Base-by-base conservation (phyloP, 2,888 invertebrate genomes). In the Drosophila infuscata region DNA sequence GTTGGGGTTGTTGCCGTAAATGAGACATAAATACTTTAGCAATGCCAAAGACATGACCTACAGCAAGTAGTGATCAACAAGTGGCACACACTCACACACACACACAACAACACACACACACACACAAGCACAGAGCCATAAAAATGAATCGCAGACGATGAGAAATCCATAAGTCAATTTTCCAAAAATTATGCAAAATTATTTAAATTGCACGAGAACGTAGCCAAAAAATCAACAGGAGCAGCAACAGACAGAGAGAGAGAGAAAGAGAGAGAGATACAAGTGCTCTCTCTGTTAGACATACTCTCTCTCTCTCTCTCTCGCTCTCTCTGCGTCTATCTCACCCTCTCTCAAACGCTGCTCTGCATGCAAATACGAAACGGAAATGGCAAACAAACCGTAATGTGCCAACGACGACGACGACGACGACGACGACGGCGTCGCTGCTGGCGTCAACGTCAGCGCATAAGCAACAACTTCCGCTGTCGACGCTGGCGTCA, bases 151-250 rank as follows among this genome's bases (percentile, higher is more conserved):
- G 82, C 85, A 89, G 77, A 76, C 86, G 81, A 68, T 74, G 89
- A 81, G 83, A 79, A 90, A 87, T 90, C 83, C 91, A 90, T 91
- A 91, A 92, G 91, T 91, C 89, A 87, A 90, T 88, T 90, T 88
- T 84, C 83, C 84, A 82, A 83, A 91, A 91, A 92, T 92, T 91
- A 91, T 92, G 92, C 91, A 91, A 91, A 91, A 91, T 92, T 92
- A 91, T 92, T 91, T 91, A 92, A 91, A 91, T 91, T 89, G 90
- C 80, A 87, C 76, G 81, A 81, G 85, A 74, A 76, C 77, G 71
- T 68, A 73, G 78, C 82, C 84, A 81, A 87, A 70, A 88, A 79
- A 76, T 82, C 88, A 88, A 85, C 86, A 85, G 86, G 83, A 82
- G 90, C 60, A 51, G 43, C 30, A 58, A 33, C 41, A 56, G 59